Conservation (phyloP, 92 coral and sea anemone genomes). For the Bergia puertoricense region DNA sequence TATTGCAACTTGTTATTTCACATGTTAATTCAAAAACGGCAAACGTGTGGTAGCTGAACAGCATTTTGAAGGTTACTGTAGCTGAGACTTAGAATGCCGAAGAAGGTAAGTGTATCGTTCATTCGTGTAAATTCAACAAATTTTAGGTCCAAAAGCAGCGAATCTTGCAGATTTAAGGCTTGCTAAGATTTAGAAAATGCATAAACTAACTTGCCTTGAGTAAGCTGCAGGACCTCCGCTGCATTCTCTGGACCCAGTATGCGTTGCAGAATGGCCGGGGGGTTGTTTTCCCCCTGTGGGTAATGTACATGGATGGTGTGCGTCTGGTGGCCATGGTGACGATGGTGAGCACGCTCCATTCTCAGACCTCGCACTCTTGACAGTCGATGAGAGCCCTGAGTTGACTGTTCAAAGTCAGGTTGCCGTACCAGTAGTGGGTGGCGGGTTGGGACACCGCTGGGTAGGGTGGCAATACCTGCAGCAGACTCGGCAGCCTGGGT, state of each 20-base stretch:
- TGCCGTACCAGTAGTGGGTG: slow-evolving; percentile 57
- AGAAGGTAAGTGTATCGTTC: no score
- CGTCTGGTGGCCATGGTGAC: slow-evolving; percentile 69
- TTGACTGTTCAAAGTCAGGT: slow-evolving; percentile 48
- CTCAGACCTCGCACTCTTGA: slow-evolving; percentile 80
- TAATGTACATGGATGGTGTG: slow-evolving; percentile 66
- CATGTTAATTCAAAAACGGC: neutral
- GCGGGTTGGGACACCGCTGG: slow-evolving; percentile 45
- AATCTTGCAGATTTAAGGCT: no score
- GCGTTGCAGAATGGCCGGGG: slow-evolving; percentile 60
- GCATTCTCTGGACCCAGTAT: slow-evolving; percentile 70
- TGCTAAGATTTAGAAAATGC: neutral
- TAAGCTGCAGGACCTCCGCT: slow-evolving; percentile 76
- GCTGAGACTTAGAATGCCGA: neutral
- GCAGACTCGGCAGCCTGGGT: slow-evolving; percentile 31
- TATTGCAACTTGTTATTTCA: no score
- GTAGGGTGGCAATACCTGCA: slow-evolving; percentile 27
- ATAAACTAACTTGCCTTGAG: slow-evolving; percentile 46
- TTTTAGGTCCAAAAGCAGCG: no score
- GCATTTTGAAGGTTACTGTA: neutral
- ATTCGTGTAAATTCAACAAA: no score
- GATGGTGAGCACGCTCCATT: slow-evolving; percentile 64
- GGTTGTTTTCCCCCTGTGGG: slow-evolving; percentile 62
- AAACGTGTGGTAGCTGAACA: neutral
- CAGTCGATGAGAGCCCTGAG: slow-evolving; percentile 62